Percentiles rank a stretch among this genome's conserved stretches.
Conservation (phyloP, 2,888 invertebrate species). For the Pristionchus mayeri region DNA sequence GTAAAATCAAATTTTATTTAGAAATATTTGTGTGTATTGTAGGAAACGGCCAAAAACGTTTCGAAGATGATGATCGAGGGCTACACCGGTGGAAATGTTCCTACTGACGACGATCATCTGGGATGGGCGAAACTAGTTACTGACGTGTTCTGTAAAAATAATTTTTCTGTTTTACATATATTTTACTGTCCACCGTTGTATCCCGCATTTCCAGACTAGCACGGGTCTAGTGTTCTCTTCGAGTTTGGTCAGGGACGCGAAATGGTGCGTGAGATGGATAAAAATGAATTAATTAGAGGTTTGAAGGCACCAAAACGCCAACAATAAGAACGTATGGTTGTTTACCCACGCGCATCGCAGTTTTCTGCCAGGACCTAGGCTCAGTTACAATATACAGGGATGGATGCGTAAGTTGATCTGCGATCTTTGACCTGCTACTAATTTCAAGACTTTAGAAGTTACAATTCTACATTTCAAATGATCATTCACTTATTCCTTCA, state of each 20-base stretch:
- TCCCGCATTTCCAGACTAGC: neutral
- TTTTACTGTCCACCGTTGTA: neutral
- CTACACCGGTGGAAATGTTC: neutral
- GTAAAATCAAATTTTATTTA: neutral
- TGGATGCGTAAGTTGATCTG: too few relatives aligned
- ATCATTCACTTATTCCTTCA: too few relatives aligned
- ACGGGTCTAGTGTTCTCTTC: neutral
- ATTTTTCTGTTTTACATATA: neutral
- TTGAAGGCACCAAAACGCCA: too few relatives aligned
- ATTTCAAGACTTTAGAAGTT: too few relatives aligned
- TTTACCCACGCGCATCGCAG: too few relatives aligned
- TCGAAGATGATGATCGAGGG: neutral
- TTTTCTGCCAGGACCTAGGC: too few relatives aligned
- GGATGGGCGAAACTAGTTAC: slow-evolving; percentile 25
- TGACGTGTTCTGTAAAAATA: neutral
- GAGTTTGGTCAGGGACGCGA: neutral
- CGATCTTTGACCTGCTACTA: too few relatives aligned
- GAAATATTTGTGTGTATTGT: neutral
- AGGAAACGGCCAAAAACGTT: neutral
- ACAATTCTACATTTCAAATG: too few relatives aligned
- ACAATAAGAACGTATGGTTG: too few relatives aligned
- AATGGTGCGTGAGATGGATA: too few relatives aligned
- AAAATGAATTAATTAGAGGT: too few relatives aligned
- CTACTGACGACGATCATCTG: slow-evolving; percentile 15
- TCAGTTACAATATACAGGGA: too few relatives aligned